Percentiles rank a stretch among this genome's conserved stretches.
Conservation (phyloP, 2,113 vertebrate species). For the Rhadina sibilatrix region DNA sequence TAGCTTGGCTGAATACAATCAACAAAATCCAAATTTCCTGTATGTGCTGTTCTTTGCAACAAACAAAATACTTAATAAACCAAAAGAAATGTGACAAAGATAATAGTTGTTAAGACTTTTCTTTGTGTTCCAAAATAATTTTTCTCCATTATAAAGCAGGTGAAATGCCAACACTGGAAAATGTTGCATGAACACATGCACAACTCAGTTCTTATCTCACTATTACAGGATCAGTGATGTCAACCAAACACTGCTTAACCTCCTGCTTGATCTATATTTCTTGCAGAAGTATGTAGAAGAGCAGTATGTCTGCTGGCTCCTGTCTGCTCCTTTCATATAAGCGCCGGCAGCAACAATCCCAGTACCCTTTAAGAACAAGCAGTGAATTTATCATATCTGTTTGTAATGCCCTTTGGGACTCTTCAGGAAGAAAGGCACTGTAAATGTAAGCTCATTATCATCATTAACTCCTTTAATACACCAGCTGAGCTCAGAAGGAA, state of each 20-base stretch:
- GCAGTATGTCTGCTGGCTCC: background rate
- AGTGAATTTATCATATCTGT: constrained; percentile 43
- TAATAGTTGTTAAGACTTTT: background rate
- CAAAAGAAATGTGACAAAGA: background rate
- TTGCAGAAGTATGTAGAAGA: constrained; percentile 15
- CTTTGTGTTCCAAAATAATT: constrained; percentile 17
- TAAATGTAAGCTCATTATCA: constrained; percentile 67
- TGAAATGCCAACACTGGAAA: background rate
- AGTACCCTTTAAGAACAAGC: constrained; percentile 21
- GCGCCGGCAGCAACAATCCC: constrained; percentile 3
- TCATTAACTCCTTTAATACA: constrained; percentile 63
- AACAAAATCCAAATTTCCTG: background rate
- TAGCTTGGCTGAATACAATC: background rate
- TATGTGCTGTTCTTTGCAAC: background rate
- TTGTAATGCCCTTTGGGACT: constrained; percentile 56
- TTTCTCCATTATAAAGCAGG: background rate
- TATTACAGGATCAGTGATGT: background rate
- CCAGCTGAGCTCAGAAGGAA: constrained; percentile 67
- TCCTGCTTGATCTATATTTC: constrained; percentile 36
- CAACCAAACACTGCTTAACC: constrained; percentile 43
- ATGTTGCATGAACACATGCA: no score
- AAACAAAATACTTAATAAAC: background rate
- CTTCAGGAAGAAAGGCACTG: constrained; percentile 37
- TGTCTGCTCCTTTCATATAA: background rate
- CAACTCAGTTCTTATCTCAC: background rate